Evolutionary conservation across 2,797 vertebrate species (phyloP).

Genomic region (Aldrovandia affinis): DNA sequence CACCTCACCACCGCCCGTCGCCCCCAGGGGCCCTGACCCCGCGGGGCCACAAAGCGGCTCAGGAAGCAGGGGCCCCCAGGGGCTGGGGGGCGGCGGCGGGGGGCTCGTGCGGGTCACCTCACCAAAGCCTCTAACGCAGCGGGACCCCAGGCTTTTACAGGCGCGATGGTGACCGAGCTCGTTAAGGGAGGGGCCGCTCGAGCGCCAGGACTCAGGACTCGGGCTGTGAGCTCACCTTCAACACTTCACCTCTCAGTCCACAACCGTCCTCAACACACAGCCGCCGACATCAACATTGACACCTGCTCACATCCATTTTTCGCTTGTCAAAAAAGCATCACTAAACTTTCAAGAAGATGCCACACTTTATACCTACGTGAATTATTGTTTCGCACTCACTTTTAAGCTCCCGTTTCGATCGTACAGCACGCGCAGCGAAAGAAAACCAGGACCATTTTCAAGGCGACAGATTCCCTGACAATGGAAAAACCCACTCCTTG

Average conservation of each 20-base stretch:
- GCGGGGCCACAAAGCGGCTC: neutral
- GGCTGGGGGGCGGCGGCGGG: neutral
- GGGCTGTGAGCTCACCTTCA: neutral
- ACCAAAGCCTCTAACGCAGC: neutral
- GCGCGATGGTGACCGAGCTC: neutral
- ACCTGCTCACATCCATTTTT: no score
- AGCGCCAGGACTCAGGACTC: neutral
- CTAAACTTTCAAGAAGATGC: no score
- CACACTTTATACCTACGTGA: no score
- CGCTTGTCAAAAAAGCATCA: no score
- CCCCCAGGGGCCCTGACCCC: neutral
- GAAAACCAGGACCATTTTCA: neutral
- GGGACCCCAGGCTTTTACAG: neutral
- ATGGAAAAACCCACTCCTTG: no score
- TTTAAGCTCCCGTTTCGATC: no score
- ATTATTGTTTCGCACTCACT: no score
- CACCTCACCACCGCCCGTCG: neutral
- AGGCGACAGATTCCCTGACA: neutral
- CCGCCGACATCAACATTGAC: no score
- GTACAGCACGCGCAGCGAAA: no score
- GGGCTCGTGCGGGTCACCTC: neutral
- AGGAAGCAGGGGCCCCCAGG: conserved; percentile 1
- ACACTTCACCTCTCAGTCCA: neutral
- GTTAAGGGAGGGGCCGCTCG: neutral
- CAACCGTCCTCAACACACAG: no score